Evolutionary conservation across 2,888 invertebrate species (phyloP), one percentile per base, ranked within the genome.

Genomic region (Stomorhina lunata): DNA sequence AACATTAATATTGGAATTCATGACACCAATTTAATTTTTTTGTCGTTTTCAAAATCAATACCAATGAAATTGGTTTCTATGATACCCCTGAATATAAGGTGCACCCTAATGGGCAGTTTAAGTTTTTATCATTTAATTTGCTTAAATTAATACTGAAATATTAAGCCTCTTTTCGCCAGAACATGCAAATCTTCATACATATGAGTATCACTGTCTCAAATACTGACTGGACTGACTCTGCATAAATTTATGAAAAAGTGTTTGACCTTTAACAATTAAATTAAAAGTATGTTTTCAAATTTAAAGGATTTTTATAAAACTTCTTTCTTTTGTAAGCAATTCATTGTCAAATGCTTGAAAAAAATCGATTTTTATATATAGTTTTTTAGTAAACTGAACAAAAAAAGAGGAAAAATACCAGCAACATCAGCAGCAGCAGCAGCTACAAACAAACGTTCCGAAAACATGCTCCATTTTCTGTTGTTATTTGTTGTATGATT

Each of bases 391-490:
- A 34, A 59, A 27, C 22, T 6, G 25, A 29, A 20, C 1, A 45
- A 4, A 59, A 25, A 65, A 27, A 57, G 27, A 20, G 22, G 25
- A 57, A 40, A 65, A 65, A 72, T 17, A 57, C 53, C 29, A 55
- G 57, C 7, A 37, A 7, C 34, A 32, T 63, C 10, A 53, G 17
- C 55, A 63, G 37, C 20, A 50, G 7, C 50, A 29, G 15, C 25
- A 57, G 32, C 4, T 32, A n/a, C 15, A 32, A 32, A 29, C 27
- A n/a, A n/a, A n/a, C 43, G 53, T 43, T 57, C 68, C 15, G 55
- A 79, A 80, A 79, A 79, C 75, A 82, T 79, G 82, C 79, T 82
- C 79, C 82, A 82, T 82, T 79, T 82, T 82, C 66, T 76, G 66
- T 79, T 77, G 63, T 82, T 79, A 59, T 75, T 71, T 55, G 50